phyloP scores from a whole-genome alignment of 2,888 invertebrate species.

The Chironomus riparius region DNA sequence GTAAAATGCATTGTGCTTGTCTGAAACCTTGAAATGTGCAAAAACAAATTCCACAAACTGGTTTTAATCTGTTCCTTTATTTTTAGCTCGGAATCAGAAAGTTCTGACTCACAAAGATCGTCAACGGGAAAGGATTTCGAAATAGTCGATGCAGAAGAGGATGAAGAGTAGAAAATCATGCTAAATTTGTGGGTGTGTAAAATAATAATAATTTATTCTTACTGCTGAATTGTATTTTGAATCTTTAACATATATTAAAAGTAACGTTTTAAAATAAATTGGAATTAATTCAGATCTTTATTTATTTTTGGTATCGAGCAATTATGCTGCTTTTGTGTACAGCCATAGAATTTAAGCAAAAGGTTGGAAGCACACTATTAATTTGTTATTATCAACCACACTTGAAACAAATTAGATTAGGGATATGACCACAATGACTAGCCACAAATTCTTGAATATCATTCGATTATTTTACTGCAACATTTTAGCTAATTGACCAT shows the following conservation, averaged over 20 bases:
- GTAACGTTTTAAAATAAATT: not conserved
- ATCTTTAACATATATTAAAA: not conserved
- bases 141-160: conserved; percentile 66
- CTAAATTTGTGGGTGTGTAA: not conserved
- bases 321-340: no score
- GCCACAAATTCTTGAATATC: not conserved
- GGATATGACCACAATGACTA: no score
- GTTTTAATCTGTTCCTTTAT: not conserved
- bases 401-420: no score
- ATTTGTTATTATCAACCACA: no score
- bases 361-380: no score
- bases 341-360: no score
- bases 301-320: no score
- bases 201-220: not conserved
- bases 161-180: conserved; percentile 32
- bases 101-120: conserved; percentile 68
- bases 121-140: conserved; percentile 82
- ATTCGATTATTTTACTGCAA: conserved; percentile 33
- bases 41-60: not conserved
- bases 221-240: not conserved
- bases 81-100: conserved; percentile 58
- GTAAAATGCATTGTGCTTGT: no score
- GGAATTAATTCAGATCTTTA: not conserved
- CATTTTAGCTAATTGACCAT: conserved; percentile 57
- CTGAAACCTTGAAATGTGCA: no score